phyloP scores from a whole-genome alignment of 2,113 vertebrate genomes.

The Psilopsiagon aurifrons region DNA sequence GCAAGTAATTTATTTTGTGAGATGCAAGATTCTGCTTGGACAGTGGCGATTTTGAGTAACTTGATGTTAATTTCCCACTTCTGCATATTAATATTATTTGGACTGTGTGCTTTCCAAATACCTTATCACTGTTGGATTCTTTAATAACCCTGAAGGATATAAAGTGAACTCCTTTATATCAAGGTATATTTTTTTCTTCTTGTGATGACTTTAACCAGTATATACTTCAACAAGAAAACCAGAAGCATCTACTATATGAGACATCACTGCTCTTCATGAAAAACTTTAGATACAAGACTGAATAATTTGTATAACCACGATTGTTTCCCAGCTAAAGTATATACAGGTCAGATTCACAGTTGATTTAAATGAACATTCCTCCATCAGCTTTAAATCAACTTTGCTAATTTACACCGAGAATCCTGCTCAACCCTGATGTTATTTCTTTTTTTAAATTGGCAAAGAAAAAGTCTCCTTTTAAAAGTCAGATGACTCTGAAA shows the following conservation, averaged over 20 bases:
- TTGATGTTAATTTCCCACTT: slow-evolving; percentile 37
- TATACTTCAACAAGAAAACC: slow-evolving; percentile 21
- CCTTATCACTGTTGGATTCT: slow-evolving; percentile 20
- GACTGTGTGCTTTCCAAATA: background rate
- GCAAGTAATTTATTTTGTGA: slow-evolving; percentile 74
- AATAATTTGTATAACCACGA: background rate
- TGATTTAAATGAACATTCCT: background rate
- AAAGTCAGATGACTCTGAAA: background rate
- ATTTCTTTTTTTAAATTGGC: background rate
- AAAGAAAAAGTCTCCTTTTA: background rate
- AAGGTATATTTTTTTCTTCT: background rate
- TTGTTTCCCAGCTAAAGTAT: background rate
- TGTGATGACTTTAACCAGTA: slow-evolving; percentile 1
- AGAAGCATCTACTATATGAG: background rate
- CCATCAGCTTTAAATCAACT: background rate
- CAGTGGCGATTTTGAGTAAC: slow-evolving; percentile 64
- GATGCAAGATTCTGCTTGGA: slow-evolving; percentile 59
- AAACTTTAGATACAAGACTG: background rate
- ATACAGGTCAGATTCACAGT: background rate
- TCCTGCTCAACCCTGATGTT: background rate
- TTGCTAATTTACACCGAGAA: background rate
- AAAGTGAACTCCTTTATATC: slow-evolving; percentile 38
- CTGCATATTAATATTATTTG: slow-evolving; percentile 59
- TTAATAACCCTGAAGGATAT: slow-evolving; percentile 22
- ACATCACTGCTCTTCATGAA: slow-evolving; percentile 36